Conservation (phyloP, 2,797 vertebrate genomes). For the Cirrhinus mrigala region DNA sequence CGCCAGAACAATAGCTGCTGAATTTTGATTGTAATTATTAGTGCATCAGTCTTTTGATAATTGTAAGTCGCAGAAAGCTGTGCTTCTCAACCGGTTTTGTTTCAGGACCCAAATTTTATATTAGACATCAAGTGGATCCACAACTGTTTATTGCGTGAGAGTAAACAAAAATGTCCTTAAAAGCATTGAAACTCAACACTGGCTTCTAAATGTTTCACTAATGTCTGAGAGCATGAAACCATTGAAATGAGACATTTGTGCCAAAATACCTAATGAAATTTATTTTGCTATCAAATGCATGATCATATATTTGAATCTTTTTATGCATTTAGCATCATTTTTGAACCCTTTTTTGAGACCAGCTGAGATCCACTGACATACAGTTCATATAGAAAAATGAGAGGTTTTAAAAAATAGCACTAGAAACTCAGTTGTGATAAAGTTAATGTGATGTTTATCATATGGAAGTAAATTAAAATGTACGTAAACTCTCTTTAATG, state of each 20-base stretch:
- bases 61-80: conserved; percentile 10
- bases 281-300: background rate
- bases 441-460: background rate
- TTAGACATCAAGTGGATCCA: conserved; percentile 12
- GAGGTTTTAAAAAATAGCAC: background rate
- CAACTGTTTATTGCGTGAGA: background rate
- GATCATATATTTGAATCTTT: background rate
- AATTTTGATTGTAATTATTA: conserved; percentile 45
- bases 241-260: background rate
- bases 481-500: background rate
- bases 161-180: conserved; percentile 10
- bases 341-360: background rate
- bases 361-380: background rate
- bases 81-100: background rate
- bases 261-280: background rate
- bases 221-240: conserved; percentile 2
- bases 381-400: background rate
- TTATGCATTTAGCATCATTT: background rate
- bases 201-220: background rate
- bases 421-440: background rate
- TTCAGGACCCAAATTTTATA: background rate
- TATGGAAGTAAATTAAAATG: background rate
- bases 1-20: conserved; percentile 33
- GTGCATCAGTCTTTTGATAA: conserved; percentile 34
- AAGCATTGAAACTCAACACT: background rate